Base-by-base conservation (phyloP, 2,888 invertebrate species). In the Stenolophus ochropezus region DNA sequence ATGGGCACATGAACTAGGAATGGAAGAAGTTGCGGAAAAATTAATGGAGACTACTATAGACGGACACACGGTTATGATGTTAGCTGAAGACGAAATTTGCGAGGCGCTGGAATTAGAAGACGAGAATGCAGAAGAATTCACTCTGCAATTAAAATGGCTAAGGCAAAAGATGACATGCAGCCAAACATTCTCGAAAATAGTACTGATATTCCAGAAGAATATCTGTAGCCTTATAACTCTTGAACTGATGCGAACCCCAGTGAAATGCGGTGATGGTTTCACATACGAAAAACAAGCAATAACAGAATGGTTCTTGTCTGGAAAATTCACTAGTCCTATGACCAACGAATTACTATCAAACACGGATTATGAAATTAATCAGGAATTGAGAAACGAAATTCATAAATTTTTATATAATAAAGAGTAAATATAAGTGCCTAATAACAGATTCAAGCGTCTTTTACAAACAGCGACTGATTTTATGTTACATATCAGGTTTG, bases 171-270 rank as follows among this genome's bases (percentile, higher is more conserved):
- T 82, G 90, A 91, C 86, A 83, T 85, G 8, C 77, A 84, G 53
- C 83, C 83, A 4, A 86, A 86, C 42, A 84, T 87, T 49, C 86
- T 86, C 33, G 88, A 88, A 58, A 85, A 84, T 14, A 83, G 84
- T 84, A 83, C 82, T 5, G 86, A 84, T 4, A 91, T 94, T 42
- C 95, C 96, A 23, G 93, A 95, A 87, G 93, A 94, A 87, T 94
- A 94, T 88, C 90, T 94, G 83, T 97, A n/a, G 97, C 87, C 96
- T 97, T 49, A 95, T 97, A 85, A 94, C 96, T 14, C 95, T 96
- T 87, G 94, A 94, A 86, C 89, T 96, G 82, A 94, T 96, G 94
- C 90, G 91, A 83, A 94, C 95, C 87, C 96, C 97, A 20, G 95
- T 94, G 82, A 92, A 93, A 83, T 95, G 95, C 83, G 91, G 94